Base-by-base conservation (phyloP, 2,888 invertebrate genomes). In the Stictocephala bisonia region DNA sequence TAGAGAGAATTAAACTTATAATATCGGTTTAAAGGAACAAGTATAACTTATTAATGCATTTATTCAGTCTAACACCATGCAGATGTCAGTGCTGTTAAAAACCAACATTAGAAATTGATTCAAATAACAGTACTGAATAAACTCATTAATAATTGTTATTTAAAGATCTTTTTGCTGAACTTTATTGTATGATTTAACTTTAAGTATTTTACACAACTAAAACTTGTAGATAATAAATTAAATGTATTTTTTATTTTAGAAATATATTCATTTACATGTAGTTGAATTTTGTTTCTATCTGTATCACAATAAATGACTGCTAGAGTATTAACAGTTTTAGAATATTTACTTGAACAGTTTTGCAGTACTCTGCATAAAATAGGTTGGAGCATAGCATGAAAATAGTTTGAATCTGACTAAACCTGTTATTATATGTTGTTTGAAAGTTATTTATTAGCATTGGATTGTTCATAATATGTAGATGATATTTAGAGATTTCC, bases 161-260 rank as follows among this genome's bases (percentile, higher is more conserved):
- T 3, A 53, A 56, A 60, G 60, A 60, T 60, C 60, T 60, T 60
- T 60, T 13, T 11, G 18, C 31, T 56, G 15, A 56, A 29, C 20
- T 60, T 60, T 60, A 60, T 60, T 13, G 20, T 60, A 20, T 35
- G 60, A 60, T 60, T 60, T 29, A 29, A 18, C 15, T 60, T 18
- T 60, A 60, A 60, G 60, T 40, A 60, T 60, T 60, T 31, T 60
- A 56, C 60, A 60, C 60, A 31, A 60, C 40, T 60, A 60, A 53
- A 60, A 60, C 31, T 35, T 22, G 3, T 26, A 15, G n/a, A n/a
- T n/a, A n/a, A n/a, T n/a, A n/a, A n/a, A n/a, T n/a, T n/a, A n/a
- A n/a, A n/a, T n/a, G n/a, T n/a, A n/a, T n/a, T n/a, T n/a, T n/a
- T n/a, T n/a, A n/a, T n/a, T n/a, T n/a, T n/a, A n/a, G n/a, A n/a